A percentile compares a stretch with the other conserved stretches of the same genome.
These are phyloP conservation scores for Brachionus koreanus DNA, from an alignment of 1,140 invertebrate species.

Conservation along the genomic window DNA sequence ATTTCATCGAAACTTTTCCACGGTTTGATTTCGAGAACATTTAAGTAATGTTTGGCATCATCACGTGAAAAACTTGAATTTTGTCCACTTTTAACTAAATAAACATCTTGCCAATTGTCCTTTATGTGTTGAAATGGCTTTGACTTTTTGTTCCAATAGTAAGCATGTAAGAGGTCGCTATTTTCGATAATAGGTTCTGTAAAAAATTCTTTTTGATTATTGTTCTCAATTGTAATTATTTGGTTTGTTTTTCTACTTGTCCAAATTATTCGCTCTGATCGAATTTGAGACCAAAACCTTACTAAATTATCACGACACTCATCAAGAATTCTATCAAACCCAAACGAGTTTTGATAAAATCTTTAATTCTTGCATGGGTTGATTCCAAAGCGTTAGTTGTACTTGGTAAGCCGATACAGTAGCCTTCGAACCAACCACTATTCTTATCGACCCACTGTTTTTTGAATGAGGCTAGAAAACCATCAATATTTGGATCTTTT, in stretches of 20 bases:
- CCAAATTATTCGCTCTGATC: background rate
- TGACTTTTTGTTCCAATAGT: background rate
- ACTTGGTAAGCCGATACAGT: background rate
- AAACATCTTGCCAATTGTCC: background rate
- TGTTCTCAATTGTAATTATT: too few relatives aligned
- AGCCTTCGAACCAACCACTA: too few relatives aligned
- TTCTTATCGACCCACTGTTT: background rate
- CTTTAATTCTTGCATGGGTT: background rate
- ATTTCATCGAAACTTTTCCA: too few relatives aligned
- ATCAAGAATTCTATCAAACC: slow-evolving; percentile 2
- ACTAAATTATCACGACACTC: background rate
- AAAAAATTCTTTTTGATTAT: background rate
- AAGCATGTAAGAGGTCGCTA: background rate
- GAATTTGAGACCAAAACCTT: background rate
- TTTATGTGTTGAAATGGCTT: too few relatives aligned
- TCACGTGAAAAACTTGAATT: too few relatives aligned
- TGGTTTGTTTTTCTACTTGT: too few relatives aligned
- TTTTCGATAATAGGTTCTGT: background rate
- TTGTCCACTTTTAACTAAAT: background rate
- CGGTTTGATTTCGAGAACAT: too few relatives aligned
- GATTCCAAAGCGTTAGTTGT: too few relatives aligned
- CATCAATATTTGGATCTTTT: background rate
- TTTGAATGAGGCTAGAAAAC: background rate
- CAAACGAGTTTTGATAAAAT: background rate
- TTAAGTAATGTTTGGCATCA: too few relatives aligned